These are phyloP conservation scores for Schizaphis graminum DNA, from an alignment of 2,888 invertebrate genomes.

Conservation along the genomic window DNA sequence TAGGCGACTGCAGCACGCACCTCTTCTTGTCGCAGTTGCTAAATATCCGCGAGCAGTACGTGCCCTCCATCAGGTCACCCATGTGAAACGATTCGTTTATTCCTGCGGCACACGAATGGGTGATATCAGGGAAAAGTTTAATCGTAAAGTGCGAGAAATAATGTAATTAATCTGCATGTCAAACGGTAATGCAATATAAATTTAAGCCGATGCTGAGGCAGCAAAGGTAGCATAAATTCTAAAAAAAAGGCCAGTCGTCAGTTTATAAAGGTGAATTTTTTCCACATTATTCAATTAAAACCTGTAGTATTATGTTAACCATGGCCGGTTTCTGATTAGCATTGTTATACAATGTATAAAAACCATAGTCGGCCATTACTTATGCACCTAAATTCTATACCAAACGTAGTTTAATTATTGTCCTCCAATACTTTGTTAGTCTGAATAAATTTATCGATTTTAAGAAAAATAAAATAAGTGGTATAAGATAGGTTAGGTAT, in stretches of 20 bases:
- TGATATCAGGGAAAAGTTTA: not conserved
- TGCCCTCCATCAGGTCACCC: conserved; percentile 90
- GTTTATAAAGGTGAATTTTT: not conserved
- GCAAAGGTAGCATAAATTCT: not conserved
- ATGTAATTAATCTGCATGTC: not conserved
- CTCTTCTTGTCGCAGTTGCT: conserved; percentile 92
- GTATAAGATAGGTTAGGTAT: not conserved
- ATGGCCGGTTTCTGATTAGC: not conserved
- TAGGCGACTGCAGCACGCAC: conserved; percentile 91
- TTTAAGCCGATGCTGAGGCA: no score
- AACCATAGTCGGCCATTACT: not conserved
- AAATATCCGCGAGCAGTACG: conserved; percentile 92
- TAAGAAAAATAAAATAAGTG: not conserved
- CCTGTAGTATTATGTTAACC: not conserved
- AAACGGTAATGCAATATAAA: not conserved
- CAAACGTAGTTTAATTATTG: not conserved
- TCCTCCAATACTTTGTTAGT: not conserved
- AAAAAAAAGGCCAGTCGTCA: not conserved
- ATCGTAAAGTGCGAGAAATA: not conserved
- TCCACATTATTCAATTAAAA: not conserved
- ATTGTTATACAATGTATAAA: not conserved
- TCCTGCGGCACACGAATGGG: not conserved
- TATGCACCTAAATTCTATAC: not conserved
- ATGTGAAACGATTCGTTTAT: conserved; percentile 69
- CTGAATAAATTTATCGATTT: not conserved